phyloP scores from a whole-genome alignment of 2,888 invertebrate species.

The Leptopterna dolabrata region DNA sequence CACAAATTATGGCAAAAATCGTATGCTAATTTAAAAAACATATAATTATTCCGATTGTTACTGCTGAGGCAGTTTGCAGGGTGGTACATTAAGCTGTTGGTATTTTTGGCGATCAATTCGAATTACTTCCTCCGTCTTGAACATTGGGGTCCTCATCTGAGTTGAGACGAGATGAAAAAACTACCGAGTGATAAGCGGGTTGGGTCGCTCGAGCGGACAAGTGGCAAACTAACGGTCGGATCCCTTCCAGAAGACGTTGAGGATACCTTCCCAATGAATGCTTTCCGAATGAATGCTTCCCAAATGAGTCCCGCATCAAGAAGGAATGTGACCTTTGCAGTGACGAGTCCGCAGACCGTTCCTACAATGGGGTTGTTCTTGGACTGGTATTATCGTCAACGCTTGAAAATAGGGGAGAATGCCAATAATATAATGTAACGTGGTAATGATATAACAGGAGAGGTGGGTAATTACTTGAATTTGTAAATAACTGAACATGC shows the following conservation, averaged over 20 bases:
- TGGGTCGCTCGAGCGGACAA: neutral
- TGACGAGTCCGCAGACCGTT: neutral
- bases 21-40: too few species aligned
- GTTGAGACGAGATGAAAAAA: neutral
- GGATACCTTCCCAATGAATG: neutral
- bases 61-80: neutral
- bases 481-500: too few species aligned
- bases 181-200: neutral
- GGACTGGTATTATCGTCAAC: neutral
- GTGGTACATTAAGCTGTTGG: neutral
- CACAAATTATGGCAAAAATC: too few species aligned
- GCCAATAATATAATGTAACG: too few species aligned
- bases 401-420: neutral
- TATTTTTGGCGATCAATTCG: neutral
- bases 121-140: neutral
- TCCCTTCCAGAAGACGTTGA: neutral
- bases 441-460: too few species aligned
- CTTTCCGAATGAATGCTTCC: neutral
- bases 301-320: neutral
- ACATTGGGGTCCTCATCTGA: neutral
- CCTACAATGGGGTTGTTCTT: neutral
- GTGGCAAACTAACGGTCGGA: conserved; percentile 7
- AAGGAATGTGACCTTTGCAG: neutral
- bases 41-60: too few species aligned
- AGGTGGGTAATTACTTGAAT: too few species aligned